Evolutionary conservation across 1,140 invertebrate genomes (phyloP).

Genomic region (Dufourea novaeangliae): DNA sequence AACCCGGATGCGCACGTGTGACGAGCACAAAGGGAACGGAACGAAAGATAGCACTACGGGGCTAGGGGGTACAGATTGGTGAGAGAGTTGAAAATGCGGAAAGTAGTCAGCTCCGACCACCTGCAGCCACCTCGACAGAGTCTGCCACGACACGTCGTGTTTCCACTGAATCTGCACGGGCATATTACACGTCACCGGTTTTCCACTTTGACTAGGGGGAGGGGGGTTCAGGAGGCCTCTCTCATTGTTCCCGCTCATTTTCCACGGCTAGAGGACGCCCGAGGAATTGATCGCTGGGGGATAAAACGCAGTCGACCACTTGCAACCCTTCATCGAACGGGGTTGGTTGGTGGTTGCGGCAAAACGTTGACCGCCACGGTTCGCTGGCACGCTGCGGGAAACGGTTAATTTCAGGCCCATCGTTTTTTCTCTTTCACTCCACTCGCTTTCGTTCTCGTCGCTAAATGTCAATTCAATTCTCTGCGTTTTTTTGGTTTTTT

Average conservation of each 20-base stretch:
- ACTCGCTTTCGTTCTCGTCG: not conserved
- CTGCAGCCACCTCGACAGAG: slow-evolving; percentile 21
- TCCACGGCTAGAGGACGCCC: not conserved
- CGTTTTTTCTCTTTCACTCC: not conserved
- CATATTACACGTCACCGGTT: slow-evolving; percentile 32
- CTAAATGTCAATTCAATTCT: not conserved
- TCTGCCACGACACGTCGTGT: slow-evolving; percentile 29
- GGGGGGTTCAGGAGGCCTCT: too few species aligned
- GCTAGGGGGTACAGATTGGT: slow-evolving; percentile 1
- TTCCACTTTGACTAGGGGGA: slow-evolving; percentile 30
- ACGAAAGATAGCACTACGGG: not conserved
- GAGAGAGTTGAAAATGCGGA: slow-evolving; percentile 33
- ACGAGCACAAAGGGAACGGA: slow-evolving; percentile 13
- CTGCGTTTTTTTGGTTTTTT: not conserved
- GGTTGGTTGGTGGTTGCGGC: too few species aligned
- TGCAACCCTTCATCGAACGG: too few species aligned
- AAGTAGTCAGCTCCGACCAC: slow-evolving; percentile 41
- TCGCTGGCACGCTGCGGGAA: not conserved
- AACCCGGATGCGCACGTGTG: not conserved
- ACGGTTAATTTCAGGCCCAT: not conserved
- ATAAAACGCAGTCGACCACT: not conserved
- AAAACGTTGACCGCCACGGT: slow-evolving; percentile 9
- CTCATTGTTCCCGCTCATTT: slow-evolving; percentile 19
- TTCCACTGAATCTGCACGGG: slow-evolving; percentile 25
- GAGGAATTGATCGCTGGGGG: not conserved